These are phyloP conservation scores for Addax nasomaculatus DNA, from an alignment of 2,113 vertebrate genomes.

Conservation along the genomic window DNA sequence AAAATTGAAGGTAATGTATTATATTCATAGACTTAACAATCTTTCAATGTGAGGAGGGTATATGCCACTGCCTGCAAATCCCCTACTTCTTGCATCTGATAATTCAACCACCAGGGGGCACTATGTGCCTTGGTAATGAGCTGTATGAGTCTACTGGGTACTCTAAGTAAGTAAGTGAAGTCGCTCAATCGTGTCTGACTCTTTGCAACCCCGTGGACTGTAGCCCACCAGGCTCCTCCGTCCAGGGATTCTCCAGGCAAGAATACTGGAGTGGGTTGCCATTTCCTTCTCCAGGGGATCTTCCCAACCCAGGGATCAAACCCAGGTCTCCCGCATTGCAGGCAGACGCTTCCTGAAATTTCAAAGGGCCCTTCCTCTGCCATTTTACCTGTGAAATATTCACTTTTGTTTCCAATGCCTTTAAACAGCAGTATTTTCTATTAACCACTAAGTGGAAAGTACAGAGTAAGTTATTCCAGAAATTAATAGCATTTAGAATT, in stretches of 20 bases:
- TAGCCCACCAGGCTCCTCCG: too few species aligned
- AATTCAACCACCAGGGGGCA: slow-evolving; percentile 46
- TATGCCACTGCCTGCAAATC: background rate
- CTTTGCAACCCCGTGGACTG: too few species aligned
- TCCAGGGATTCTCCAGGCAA: too few species aligned
- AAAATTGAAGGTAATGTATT: background rate
- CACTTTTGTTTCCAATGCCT: background rate
- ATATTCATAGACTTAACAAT: background rate
- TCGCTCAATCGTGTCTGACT: too few species aligned
- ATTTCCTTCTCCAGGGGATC: too few species aligned
- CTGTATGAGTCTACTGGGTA: background rate
- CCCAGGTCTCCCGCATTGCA: too few species aligned
- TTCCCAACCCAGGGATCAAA: too few species aligned
- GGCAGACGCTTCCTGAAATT: background rate
- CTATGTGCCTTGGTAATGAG: background rate
- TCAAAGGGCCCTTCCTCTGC: background rate
- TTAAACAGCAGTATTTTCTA: background rate
- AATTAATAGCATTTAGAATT: background rate
- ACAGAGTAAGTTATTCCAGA: background rate
- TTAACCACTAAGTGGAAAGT: background rate
- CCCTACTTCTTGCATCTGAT: background rate
- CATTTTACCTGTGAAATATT: background rate
- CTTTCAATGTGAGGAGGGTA: background rate
- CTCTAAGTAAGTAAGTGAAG: background rate
- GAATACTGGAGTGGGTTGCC: too few species aligned